Evolutionary conservation across 2,888 invertebrate species (phyloP), one percentile per base, ranked within the genome.

Genomic region (Amiota minor): DNA sequence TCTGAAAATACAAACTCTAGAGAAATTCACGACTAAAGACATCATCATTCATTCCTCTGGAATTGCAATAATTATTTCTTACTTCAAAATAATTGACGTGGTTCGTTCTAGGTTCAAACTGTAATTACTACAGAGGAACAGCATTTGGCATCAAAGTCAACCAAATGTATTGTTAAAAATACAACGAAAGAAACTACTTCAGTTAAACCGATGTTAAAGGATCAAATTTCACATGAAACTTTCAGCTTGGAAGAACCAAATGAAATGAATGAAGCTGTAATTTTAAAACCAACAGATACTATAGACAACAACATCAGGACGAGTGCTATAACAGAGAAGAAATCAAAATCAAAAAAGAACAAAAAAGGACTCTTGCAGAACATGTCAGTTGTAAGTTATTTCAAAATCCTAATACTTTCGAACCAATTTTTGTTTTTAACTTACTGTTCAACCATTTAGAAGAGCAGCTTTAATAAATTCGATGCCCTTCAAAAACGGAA

Each of bases 381-480:
- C 85, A 93, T 93, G 86, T 93, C 93, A 78, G 93, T 93, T 90
- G 93, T 93, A 89, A 92, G 62, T 14, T 35, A 59, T 16, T 45
- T 72, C 6, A 75, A 62, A 59, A 56, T 80, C 87, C 87, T 73
- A 87, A 46, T 18, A 9, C 6, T 64, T 35, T 49, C 12, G 12
- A 47, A 4, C 23, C 16, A 53, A 14, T 55, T 9, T 62, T 14
- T 72, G 53, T 14, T 20, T 46, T 12, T 12, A 50, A 68, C 70
- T 70, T 74, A 76, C 74, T 78, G 76, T 10, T 70, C 70, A 8
- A 35, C 6, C 49, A 59, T 18, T 78, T 77, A 94, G 94, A 94
- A 94, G 91, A 93, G 93, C 80, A 94, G 94, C 89, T 94, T 94
- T 89, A 94, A 92, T 87, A 94, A 94, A 90, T 94, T 94, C 88